These are phyloP conservation scores for Drosophila infuscata DNA, from an alignment of 2,888 invertebrate genomes.

Conservation along the genomic window DNA sequence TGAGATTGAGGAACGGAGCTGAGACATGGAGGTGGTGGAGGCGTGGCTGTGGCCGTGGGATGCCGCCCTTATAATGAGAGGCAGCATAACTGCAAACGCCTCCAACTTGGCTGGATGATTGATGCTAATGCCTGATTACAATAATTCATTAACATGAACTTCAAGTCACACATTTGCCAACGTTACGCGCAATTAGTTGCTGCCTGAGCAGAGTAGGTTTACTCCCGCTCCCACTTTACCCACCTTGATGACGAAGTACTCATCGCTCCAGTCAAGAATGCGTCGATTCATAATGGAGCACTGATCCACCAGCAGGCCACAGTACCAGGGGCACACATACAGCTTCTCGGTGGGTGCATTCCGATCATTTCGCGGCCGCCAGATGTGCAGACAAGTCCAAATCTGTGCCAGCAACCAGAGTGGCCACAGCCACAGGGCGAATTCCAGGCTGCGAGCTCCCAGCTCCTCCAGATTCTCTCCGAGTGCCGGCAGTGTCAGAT, in stretches of 20 bases:
- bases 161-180: slow-evolving; percentile 19
- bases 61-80: slow-evolving; percentile 14
- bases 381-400: slow-evolving; percentile 94
- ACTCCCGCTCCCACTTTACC: not conserved
- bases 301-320: slow-evolving; percentile 93
- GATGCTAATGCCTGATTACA: slow-evolving; percentile 68
- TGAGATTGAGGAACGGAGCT: not conserved
- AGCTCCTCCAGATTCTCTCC: slow-evolving; percentile 86
- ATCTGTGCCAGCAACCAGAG: slow-evolving; percentile 93
- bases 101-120: slow-evolving; percentile 54
- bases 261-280: slow-evolving; percentile 88
- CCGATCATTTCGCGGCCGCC: slow-evolving; percentile 93
- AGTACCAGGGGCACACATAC: slow-evolving; percentile 94
- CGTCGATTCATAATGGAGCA: slow-evolving; percentile 93
- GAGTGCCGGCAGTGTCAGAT: slow-evolving; percentile 94
- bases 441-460: slow-evolving; percentile 86
- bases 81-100: slow-evolving; percentile 22
- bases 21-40: not conserved
- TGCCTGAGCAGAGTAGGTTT: not conserved
- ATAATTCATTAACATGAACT: slow-evolving; percentile 64
- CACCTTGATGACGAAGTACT: slow-evolving; percentile 85
- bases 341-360: slow-evolving; percentile 94
- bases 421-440: slow-evolving; percentile 92
- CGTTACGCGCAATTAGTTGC: slow-evolving; percentile 18
- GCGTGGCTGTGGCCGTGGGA: not conserved